phyloP scores from a whole-genome alignment of 2,888 invertebrate species.

The Drosophila anomalata region DNA sequence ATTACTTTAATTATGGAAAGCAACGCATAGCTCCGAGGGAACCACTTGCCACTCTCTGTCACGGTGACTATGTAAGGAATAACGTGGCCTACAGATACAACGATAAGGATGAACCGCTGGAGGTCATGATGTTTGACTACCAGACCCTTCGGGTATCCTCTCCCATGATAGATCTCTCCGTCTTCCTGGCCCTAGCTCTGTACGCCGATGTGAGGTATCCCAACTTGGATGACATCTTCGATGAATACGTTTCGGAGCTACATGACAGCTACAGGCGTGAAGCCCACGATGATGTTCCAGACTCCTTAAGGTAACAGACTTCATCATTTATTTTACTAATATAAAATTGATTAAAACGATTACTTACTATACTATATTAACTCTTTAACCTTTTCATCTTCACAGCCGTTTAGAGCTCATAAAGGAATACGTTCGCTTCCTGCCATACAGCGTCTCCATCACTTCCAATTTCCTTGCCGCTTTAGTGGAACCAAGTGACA shows the following conservation, averaged over 20 bases:
- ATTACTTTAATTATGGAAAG: conserved; percentile 58
- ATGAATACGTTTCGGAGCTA: conserved; percentile 73
- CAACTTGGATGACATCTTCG: conserved; percentile 79
- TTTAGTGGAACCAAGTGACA: conserved; percentile 64
- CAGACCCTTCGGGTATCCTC: conserved; percentile 82
- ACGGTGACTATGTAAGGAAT: conserved; percentile 83
- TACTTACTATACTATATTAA: too few species aligned
- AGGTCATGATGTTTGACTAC: conserved; percentile 83
- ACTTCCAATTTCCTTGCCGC: conserved; percentile 70
- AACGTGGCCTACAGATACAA: conserved; percentile 82
- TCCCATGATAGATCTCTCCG: conserved; percentile 82
- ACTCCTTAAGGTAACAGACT: conserved; percentile 72
- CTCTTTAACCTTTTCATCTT: background rate
- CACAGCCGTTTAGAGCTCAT: conserved; percentile 59
- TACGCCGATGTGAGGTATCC: conserved; percentile 72
- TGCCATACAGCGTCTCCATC: conserved; percentile 73
- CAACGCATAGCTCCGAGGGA: conserved; percentile 78
- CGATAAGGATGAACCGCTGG: conserved; percentile 60
- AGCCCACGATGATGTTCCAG: conserved; percentile 60
- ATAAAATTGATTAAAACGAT: too few species aligned
- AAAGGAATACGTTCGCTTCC: conserved; percentile 77
- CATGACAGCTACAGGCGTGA: conserved; percentile 47
- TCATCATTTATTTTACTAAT: background rate
- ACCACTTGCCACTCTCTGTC: conserved; percentile 80
- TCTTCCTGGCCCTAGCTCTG: conserved; percentile 77